Base-by-base conservation (phyloP, 2,888 invertebrate species). In the Zeuzera pyrina region DNA sequence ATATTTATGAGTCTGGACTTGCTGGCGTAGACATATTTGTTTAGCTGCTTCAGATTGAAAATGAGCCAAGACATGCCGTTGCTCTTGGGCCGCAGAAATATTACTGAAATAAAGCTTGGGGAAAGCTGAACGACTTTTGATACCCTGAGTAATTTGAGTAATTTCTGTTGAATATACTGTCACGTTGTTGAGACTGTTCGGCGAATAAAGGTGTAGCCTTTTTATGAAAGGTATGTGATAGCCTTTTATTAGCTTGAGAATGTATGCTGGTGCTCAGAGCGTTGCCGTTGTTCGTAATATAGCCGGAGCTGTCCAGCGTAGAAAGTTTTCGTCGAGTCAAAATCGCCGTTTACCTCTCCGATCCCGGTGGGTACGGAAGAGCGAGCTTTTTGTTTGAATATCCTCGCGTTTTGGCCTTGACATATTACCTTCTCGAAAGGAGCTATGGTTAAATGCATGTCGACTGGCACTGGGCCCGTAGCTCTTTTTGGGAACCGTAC, bases 1-100 rank as follows among this genome's bases (percentile, higher is more conserved):
- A 40, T 34, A 21, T 36, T 42, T 33, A 42, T 25, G n/a, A 44
- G 23, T 2, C 33, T 28, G 16, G 40, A 41, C 7, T 29, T 29
- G 10, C 34, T 33, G 4, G 37, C 30, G 7, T n/a, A 12, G 4
- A 42, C 28, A 26, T 14, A 40, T 6, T 35, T 27, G 39, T 33
- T 43, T 7, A 37, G 31, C 12, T 14, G 16, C 23, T 36, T 33
- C 7, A 35, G 29, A 21, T 41, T 41, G 31, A 34, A 32, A 1
- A 33, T 39, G 8, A 26, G 38, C 3, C 35, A 32, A 24, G 15
- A 15, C 7, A 12, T 3, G 22, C 38, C 33, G 23, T 38, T 22
- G 21, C 19, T 23, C 4, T 38, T 35, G 3, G 28, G 31, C 4
- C 21, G 15, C 1, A 35, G 31, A 30, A 38, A 38, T 12, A 38